phyloP scores from a whole-genome alignment of 2,113 vertebrate genomes.

The Riparia riparia region DNA sequence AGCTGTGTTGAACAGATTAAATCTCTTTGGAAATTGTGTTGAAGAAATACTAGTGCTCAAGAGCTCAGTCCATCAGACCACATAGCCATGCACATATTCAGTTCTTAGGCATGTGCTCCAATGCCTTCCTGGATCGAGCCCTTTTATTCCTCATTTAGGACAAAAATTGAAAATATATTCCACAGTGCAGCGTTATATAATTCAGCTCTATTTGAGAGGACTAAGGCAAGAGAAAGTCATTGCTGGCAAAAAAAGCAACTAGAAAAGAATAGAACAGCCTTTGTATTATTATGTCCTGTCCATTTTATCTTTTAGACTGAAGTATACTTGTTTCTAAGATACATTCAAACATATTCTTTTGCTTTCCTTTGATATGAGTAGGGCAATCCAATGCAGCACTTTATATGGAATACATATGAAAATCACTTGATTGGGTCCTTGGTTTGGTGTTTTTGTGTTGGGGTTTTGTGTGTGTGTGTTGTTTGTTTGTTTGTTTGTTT shows the following conservation, averaged over 20 bases:
- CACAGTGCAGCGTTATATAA: conserved; percentile 11
- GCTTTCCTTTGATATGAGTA: background rate
- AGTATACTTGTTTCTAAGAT: background rate
- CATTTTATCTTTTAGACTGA: background rate
- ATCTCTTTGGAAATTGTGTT: conserved; percentile 15
- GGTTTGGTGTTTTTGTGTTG: too few relatives aligned
- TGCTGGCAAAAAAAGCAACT: conserved; percentile 4
- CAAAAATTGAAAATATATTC: conserved; percentile 20
- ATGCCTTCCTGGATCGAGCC: background rate
- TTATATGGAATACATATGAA: background rate
- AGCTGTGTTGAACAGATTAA: background rate
- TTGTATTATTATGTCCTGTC: background rate
- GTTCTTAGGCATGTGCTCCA: background rate
- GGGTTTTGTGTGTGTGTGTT: too few relatives aligned
- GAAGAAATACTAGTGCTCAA: background rate
- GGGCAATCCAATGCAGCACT: background rate
- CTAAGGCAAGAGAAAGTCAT: conserved; percentile 1
- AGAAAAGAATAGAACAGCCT: background rate
- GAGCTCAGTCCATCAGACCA: background rate
- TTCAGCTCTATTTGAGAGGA: conserved; percentile 11
- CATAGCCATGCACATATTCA: background rate
- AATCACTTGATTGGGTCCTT: background rate
- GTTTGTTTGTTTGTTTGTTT: too few relatives aligned
- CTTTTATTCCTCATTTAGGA: conserved; percentile 25
- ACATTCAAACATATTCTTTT: background rate